Percentiles rank a stretch among this genome's conserved stretches.
Evolutionary conservation across 2,888 invertebrate genomes (phyloP).

Genomic region (Ischnura elegans): DNA sequence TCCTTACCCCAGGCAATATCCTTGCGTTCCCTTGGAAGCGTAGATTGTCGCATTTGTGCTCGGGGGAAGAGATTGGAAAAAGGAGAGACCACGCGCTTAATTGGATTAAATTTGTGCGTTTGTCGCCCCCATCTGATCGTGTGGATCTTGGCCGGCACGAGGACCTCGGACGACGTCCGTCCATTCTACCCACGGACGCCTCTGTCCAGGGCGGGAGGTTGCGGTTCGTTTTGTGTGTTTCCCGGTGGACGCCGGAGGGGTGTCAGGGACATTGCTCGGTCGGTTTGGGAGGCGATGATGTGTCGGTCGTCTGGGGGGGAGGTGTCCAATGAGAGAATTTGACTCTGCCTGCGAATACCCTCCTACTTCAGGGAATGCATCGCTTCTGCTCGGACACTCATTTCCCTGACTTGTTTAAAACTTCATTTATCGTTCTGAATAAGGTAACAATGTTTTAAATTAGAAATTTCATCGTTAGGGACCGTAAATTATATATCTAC

Average conservation of each 20-base stretch:
- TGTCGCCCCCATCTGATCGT: conserved; percentile 38
- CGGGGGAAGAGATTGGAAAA: not conserved
- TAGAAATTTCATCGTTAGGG: too few species aligned
- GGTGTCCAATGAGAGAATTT: not conserved
- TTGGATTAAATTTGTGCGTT: conserved; percentile 67
- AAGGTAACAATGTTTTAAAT: too few species aligned
- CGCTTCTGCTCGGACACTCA: too few species aligned
- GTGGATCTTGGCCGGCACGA: not conserved
- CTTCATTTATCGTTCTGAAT: too few species aligned
- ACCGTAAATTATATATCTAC: too few species aligned
- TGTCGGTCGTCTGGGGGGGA: not conserved
- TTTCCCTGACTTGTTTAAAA: too few species aligned
- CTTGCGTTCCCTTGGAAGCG: too few species aligned
- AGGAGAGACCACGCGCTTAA: conserved; percentile 33
- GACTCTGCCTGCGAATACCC: not conserved
- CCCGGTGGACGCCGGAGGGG: not conserved
- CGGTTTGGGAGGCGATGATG: not conserved
- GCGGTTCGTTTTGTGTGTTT: not conserved
- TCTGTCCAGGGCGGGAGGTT: not conserved
- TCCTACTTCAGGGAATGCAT: not conserved
- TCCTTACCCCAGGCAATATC: too few species aligned
- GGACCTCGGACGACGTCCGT: not conserved
- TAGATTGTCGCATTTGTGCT: too few species aligned
- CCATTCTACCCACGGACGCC: not conserved
- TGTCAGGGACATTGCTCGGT: not conserved